Conservation (phyloP, 2,888 invertebrate species). For the Tinea pellionella region DNA sequence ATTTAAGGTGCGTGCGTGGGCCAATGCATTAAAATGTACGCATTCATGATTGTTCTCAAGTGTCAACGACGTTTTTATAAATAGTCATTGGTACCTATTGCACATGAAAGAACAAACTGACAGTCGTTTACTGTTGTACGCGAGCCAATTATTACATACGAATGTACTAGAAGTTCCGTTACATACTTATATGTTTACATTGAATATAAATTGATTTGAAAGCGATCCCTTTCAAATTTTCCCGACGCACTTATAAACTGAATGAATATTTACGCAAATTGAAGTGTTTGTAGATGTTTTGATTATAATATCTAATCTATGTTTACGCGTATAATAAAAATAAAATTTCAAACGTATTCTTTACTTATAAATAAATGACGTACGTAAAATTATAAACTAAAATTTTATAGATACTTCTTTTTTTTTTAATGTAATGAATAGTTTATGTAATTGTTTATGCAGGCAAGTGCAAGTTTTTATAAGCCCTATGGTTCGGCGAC, state of each 20-base stretch:
- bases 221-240: not conserved
- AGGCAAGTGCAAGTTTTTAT: not conserved
- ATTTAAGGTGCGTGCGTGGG: no score
- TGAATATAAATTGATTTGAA: not conserved
- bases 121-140: not conserved
- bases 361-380: not conserved
- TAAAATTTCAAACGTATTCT: not conserved
- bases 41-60: not conserved
- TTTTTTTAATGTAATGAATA: not conserved
- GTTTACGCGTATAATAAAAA: not conserved
- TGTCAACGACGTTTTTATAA: not conserved
- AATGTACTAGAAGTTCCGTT: not conserved
- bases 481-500: not conserved
- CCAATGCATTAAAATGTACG: not conserved
- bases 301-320: not conserved
- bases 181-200: not conserved
- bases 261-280: not conserved
- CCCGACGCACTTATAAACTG: not conserved
- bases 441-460: not conserved
- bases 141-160: not conserved
- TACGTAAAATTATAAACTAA: not conserved
- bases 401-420: not conserved
- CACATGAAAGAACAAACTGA: slow-evolving; percentile 1
- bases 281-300: slow-evolving; percentile 1
- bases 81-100: not conserved